A percentile compares a stretch with the other conserved stretches of the same genome.
phyloP scores from a whole-genome alignment of 2,888 invertebrate genomes.

The Erebia aethiops region DNA sequence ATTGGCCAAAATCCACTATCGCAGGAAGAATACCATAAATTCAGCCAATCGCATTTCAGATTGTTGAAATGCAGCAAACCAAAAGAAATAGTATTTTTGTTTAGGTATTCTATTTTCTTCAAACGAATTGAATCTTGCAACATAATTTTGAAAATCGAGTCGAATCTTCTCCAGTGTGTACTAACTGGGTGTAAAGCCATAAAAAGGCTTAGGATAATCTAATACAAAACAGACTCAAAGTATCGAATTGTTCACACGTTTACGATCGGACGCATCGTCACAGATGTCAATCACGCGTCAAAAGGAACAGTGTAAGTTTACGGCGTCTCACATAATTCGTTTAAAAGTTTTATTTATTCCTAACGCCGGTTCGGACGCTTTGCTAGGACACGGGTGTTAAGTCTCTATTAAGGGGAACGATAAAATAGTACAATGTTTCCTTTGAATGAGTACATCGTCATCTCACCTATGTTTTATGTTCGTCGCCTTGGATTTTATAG shows the following conservation, averaged over 20 bases:
- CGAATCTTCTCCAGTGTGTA: not conserved
- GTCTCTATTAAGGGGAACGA: constrained; percentile 45
- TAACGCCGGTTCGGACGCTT: constrained; percentile 42
- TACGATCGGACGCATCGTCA: constrained; percentile 41
- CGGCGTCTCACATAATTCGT: constrained; percentile 52
- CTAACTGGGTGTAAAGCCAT: not conserved
- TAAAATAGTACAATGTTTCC: constrained; percentile 48
- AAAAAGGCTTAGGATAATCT: constrained; percentile 6
- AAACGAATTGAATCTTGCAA: not conserved
- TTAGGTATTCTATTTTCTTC: no score
- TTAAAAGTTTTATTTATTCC: constrained; percentile 47
- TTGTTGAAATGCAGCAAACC: no score
- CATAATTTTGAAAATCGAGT: not conserved
- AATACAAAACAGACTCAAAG: constrained; percentile 21
- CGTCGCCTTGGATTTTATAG: constrained; percentile 29
- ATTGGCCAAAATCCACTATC: no score
- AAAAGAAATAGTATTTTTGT: not conserved
- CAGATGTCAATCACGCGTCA: constrained; percentile 49
- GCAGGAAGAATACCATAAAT: no score
- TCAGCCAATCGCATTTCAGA: no score
- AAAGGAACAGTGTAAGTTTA: constrained; percentile 48
- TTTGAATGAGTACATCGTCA: constrained; percentile 38
- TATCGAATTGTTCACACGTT: constrained; percentile 35
- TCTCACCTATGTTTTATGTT: constrained; percentile 40
- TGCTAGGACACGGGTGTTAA: constrained; percentile 46